These are phyloP conservation scores for Pocillopora damicornis DNA, from an alignment of 64 coral and sea anemone genomes.

Conservation along the genomic window DNA sequence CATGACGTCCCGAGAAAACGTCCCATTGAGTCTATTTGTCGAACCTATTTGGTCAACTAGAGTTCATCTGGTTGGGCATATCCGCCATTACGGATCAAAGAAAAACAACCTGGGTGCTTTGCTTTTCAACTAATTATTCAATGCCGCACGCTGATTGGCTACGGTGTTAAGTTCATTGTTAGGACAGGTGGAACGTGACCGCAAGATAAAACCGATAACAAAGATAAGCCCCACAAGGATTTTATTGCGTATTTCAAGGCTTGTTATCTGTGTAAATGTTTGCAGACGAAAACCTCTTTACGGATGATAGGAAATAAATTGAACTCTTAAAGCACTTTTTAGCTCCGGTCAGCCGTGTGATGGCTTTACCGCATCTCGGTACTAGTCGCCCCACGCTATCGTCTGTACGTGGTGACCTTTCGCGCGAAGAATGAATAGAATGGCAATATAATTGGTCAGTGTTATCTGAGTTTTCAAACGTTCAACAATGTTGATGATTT, in stretches of 20 bases:
- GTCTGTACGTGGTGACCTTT: slow-evolving; percentile 52
- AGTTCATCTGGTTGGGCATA: slow-evolving; percentile 8
- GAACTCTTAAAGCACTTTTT: slow-evolving; percentile 20
- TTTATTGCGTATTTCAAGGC: slow-evolving; percentile 54
- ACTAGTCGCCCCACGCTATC: slow-evolving; percentile 11
- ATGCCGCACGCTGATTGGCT: slow-evolving; percentile 49
- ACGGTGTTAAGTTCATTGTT: slow-evolving; percentile 42
- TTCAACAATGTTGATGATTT: slow-evolving; percentile 64
- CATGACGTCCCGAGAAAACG: background rate
- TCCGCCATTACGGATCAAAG: slow-evolving; percentile 29
- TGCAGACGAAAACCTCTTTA: slow-evolving; percentile 56
- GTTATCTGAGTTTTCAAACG: slow-evolving; percentile 78
- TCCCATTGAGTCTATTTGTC: slow-evolving; percentile 27
- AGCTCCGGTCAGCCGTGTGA: slow-evolving; percentile 1
- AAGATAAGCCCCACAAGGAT: slow-evolving; percentile 51
- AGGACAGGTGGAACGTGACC: slow-evolving; percentile 95
- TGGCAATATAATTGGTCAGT: slow-evolving; percentile 68
- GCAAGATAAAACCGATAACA: slow-evolving; percentile 64
- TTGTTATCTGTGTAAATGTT: slow-evolving; percentile 67
- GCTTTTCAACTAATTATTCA: slow-evolving; percentile 59
- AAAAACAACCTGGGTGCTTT: slow-evolving; percentile 47
- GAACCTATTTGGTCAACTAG: slow-evolving; percentile 12
- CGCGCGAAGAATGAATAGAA: slow-evolving; percentile 67
- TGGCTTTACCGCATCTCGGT: background rate
- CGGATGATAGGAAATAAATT: slow-evolving; percentile 53